A percentile compares a stretch with the other conserved stretches of the same genome.
These are phyloP conservation scores for Drosophila parabipectinata DNA, from an alignment of 1,140 invertebrate species.

Conservation along the genomic window DNA sequence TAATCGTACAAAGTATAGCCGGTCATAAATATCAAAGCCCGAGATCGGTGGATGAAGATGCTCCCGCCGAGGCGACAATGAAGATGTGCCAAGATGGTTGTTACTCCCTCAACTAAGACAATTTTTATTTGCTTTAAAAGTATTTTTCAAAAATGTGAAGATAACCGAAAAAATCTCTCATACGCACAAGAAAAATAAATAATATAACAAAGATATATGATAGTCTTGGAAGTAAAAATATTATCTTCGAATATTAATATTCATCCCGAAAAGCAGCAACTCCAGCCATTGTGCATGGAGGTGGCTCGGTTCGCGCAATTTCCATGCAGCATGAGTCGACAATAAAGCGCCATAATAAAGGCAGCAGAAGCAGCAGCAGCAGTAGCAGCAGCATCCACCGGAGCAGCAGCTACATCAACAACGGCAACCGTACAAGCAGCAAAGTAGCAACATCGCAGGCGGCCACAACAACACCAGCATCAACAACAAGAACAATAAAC, in stretches of 20 bases:
- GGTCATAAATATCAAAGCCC: constrained; percentile 73
- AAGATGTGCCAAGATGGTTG: constrained; percentile 14
- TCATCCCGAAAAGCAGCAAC: background rate
- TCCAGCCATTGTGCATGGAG: constrained; percentile 3
- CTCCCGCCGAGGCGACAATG: constrained; percentile 19
- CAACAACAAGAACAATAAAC: constrained; percentile 70
- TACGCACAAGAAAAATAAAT: background rate
- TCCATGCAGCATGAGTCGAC: constrained; percentile 63
- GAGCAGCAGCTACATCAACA: constrained; percentile 17
- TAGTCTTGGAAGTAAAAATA: background rate
- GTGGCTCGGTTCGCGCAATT: constrained; percentile 56
- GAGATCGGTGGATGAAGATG: constrained; percentile 33
- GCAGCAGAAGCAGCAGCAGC: constrained; percentile 31
- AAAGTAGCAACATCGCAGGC: constrained; percentile 10
- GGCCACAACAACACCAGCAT: constrained; percentile 12
- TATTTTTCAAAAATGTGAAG: background rate
- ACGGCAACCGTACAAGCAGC: background rate
- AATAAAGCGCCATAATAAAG: constrained; percentile 71
- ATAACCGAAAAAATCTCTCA: background rate
- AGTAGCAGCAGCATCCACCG: constrained; percentile 13
- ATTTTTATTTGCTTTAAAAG: too few relatives aligned
- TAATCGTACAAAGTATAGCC: constrained; percentile 79
- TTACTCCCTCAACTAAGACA: background rate
- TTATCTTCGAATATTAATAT: constrained; percentile 1
- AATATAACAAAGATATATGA: background rate